Base-by-base conservation (phyloP, 2,888 invertebrate species). In the Conistra vaccinii region DNA sequence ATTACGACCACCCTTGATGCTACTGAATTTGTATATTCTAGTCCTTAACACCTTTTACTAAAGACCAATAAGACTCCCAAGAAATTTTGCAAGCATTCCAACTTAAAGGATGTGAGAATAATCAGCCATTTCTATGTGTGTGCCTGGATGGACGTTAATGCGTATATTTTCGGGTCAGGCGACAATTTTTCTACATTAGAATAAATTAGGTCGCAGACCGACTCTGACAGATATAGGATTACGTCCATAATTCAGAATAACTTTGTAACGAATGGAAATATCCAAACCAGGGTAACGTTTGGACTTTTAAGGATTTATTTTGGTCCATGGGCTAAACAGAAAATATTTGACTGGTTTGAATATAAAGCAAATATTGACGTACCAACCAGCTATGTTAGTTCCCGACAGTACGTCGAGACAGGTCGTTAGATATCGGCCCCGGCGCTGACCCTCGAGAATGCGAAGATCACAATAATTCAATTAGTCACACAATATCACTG, bases 41-140 rank as follows among this genome's bases (percentile, higher is more conserved):
- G 86, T 86, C 91, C 88, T 82, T 94, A 93, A 81, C 53, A 23
- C 83, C 62, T 78, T 74, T 67, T 58, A 76, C 78, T 92, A 92
- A 80, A 87, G 86, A 66, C 80, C 84, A 82, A 76, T 74, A 69
- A 63, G 78, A 70, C 69, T 78, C 69, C 45, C 55, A 32, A 35
- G 9, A 74, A 72, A 69, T 83, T 87, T 83, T 81, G 79, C 84
- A 76, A 77, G 35, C 67, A 76, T 78, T 85, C 83, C 68, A 69
- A 63, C 84, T 63, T 71, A 72, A 69, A 89, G 88, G 89, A 90
- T 89, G 88, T 87, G 74, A 81, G 83, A 87, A 87, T 85, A 83
- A 83, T 78, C 68, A 76, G 39, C 61, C 2, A 74, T 81, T 83
- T 65, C 70, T 77, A 76, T 83, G 83, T 83, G 85, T 82, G 86